phyloP scores from a whole-genome alignment of 2,113 vertebrate genomes.

The Halcyon malimbica region DNA sequence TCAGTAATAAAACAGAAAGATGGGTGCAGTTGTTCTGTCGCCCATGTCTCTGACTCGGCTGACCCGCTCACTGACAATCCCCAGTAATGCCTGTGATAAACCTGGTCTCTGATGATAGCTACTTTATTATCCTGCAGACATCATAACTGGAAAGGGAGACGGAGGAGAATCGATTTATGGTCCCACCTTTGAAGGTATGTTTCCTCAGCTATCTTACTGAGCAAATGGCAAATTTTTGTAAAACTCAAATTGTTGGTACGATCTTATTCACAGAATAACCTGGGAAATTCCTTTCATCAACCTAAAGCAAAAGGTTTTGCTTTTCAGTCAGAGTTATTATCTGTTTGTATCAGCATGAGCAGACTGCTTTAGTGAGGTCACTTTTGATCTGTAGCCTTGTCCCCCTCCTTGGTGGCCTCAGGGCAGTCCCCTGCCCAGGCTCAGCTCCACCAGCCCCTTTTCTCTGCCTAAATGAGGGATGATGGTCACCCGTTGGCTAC shows the following conservation, averaged over 20 bases:
- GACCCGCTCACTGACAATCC: neutral
- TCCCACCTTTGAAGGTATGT: conserved; percentile 82
- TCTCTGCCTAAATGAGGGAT: neutral
- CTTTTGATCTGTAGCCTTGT: neutral
- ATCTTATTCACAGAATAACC: neutral
- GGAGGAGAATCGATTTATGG: conserved; percentile 88
- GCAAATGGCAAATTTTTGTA: neutral
- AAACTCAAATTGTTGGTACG: neutral
- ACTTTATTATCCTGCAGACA: conserved; percentile 76
- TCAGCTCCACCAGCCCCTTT: neutral
- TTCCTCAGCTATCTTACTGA: neutral
- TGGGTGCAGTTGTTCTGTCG: neutral
- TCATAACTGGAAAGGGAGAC: conserved; percentile 78
- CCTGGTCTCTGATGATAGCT: neutral
- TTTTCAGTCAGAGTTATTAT: neutral
- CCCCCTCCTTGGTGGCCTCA: neutral
- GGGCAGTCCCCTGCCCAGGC: neutral
- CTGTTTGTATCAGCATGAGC: neutral
- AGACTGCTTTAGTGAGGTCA: neutral
- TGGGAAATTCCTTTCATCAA: neutral
- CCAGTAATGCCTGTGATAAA: neutral
- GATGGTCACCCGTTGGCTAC: neutral
- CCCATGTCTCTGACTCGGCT: rapidly evolving
- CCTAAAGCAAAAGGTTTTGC: neutral
- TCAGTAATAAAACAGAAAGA: neutral